Evolutionary conservation across 2,113 vertebrate species (phyloP), one percentile per base, ranked within the genome.

Genomic region (Nanorana parkeri): DNA sequence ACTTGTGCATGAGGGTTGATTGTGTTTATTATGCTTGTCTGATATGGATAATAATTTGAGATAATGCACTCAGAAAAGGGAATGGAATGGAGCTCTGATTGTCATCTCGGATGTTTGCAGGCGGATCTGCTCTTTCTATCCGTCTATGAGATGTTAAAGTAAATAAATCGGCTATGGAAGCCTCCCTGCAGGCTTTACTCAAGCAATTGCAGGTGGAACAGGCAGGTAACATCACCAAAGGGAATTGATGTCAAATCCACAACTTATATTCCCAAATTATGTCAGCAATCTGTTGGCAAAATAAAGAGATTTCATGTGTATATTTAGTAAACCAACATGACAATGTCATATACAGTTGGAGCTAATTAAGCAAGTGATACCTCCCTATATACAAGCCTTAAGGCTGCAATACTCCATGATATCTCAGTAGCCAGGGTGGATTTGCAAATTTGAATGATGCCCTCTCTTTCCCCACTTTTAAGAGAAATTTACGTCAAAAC

Each of bases 281-380:
- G 88, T 89, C 90, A 89, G 88, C 88, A 87, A 89, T 88, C 86
- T 88, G 88, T 86, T 87, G 88, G 88, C 86, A 86, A 91, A 91
- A 90, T 88, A 88, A 90, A 91, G 89, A 90, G 89, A 90, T 91
- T 91, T 90, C 88, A 87, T 17, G 0, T 29, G 87, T 86, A 89
- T 87, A 87, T 91, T 92, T 91, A 89, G 89, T 89, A 91, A 92
- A 90, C 90, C 89, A 88, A 91, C 89, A 89, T 92, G 91, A 92
- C 91, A 92, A 87, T 89, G 88, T 90, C 88, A 89, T 91, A 89
- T 89, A 91, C 88, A 87, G 91, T 92, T 81, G 86, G 83, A 89
- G 89, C 85, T 92, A 91, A 92, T 92, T 91, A 89, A 88, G 86
- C 83, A 87, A 81, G 80, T 81, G 76, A 84, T 65, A 74, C 84